Evolutionary conservation across 2,113 vertebrate species (phyloP).

Genomic region (Felis catus): F.catus_Fca126_mat1.0 CM031412.1:138999501-139000000

Average conservation of each 20-base stretch:
- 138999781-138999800: neutral
- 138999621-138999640: neutral
- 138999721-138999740: neutral
- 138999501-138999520: neutral
- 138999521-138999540: neutral
- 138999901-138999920: neutral
- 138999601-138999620: neutral
- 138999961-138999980: neutral
- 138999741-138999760: neutral
- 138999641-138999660: neutral
- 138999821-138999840: neutral
- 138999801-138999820: neutral
- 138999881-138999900: neutral
- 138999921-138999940: neutral
- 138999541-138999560: fast-evolving
- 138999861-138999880: neutral
- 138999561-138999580: neutral
- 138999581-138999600: neutral
- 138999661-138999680: neutral
- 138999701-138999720: neutral
- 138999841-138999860: neutral
- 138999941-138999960: slow-evolving; percentile 18
- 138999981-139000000: neutral
- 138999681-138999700: neutral
- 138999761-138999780: neutral